Evolutionary conservation across 2,888 invertebrate genomes (phyloP), one percentile per base, ranked within the genome.

Genomic region (Hydropsyche betteni): DNA sequence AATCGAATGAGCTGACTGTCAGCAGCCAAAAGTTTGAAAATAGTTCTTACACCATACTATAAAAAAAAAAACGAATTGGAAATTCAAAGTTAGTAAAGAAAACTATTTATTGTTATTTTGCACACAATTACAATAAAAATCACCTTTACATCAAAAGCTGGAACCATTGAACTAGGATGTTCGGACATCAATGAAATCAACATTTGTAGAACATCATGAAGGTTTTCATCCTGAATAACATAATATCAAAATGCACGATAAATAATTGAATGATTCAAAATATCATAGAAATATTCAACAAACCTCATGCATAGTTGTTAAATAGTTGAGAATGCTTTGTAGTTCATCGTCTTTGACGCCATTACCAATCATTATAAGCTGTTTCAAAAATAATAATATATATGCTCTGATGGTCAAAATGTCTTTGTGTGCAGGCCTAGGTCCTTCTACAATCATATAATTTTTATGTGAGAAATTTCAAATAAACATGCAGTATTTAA

Each of bases 341-440:
- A 99, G 89, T 85, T 99, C 99, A 85, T 99, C 99, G 83, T 99
- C 99, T 84, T 98, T 97, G 58, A 98, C 96, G 44, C 98, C 98
- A 83, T 96, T 96, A 34, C 98, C 95, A 84, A 98, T 95, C 93
- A 97, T 94, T 82, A 99, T 97, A 70, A 99, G 88, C 86, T 98
- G 97, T 85, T 98, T 97, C 80, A 98, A 89, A 88, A 98, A 99
- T 81, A 97, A 90, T 81, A 99, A 88, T 84, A 99, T 97, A 86
- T 97, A 97, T 72, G 96, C 95, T 80, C 99, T 91, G 84, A 99
- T 96, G 79, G 96, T 94, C 79, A 98, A 87, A 80, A 99, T 96
- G 84, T 98, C 97, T 83, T 97, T 97, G 84, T 96, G 95, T 55
- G 94, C 94, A 34, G 98, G 98, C 80, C 98, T 90, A 14, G 96